These are phyloP conservation scores for Hoplodrina blanda DNA, from an alignment of 2,888 invertebrate genomes.

Conservation along the genomic window DNA sequence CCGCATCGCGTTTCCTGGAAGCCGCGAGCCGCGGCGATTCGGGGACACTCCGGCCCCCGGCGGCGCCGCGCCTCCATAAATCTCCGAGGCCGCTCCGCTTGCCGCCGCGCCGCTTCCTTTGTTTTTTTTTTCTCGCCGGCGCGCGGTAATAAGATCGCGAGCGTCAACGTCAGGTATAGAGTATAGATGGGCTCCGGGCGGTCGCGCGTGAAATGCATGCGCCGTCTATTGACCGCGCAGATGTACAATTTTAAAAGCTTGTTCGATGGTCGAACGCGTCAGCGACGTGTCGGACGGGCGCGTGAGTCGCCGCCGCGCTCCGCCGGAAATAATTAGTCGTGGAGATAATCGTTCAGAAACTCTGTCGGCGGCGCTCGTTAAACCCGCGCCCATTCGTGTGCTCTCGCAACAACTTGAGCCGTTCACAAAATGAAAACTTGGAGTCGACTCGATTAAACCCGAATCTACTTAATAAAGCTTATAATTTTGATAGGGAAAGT, in stretches of 20 bases:
- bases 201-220: constrained; percentile 72
- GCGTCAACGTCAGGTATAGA: constrained; percentile 88
- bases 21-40: constrained; percentile 72
- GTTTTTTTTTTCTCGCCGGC: constrained; percentile 79
- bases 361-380: constrained; percentile 65
- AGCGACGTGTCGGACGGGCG: constrained; percentile 65
- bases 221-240: constrained; percentile 78
- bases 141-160: constrained; percentile 86
- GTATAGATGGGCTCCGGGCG: constrained; percentile 78
- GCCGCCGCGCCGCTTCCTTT: constrained; percentile 82
- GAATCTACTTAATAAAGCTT: constrained; percentile 59
- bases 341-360: constrained; percentile 78
- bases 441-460: constrained; percentile 60
- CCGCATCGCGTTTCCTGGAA: constrained; percentile 85
- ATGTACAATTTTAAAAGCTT: constrained; percentile 72
- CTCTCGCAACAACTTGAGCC: constrained; percentile 63
- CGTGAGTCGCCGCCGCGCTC: constrained; percentile 61
- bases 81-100: constrained; percentile 78
- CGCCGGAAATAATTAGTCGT: constrained; percentile 82
- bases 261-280: constrained; percentile 56
- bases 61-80: constrained; percentile 88
- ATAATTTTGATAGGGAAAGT: constrained; percentile 61
- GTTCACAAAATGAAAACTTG: constrained; percentile 65
- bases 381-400: constrained; percentile 64
- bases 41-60: constrained; percentile 77